These are phyloP conservation scores for Scotopteryx bipunctaria DNA, from an alignment of 2,888 invertebrate species.

Conservation along the genomic window DNA sequence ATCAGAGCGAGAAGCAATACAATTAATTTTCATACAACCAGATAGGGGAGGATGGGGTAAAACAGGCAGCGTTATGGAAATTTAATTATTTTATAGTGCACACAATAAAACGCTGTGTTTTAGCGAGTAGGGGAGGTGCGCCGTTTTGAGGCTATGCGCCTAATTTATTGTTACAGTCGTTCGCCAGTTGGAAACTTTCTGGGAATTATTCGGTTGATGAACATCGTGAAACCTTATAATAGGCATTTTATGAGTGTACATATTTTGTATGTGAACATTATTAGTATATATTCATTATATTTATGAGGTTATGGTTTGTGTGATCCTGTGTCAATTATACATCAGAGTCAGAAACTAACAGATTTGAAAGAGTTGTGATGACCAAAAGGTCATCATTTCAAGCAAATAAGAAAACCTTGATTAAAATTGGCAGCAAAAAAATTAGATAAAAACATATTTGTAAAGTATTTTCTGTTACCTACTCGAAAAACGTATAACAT, in stretches of 20 bases:
- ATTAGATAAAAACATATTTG: not conserved
- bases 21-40: conserved; percentile 31
- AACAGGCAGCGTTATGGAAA: conserved; percentile 60
- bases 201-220: conserved; percentile 33
- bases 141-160: conserved; percentile 42
- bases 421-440: not conserved
- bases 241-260: conserved; percentile 11
- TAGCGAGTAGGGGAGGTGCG: conserved; percentile 39
- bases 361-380: too few relatives aligned
- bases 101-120: conserved; percentile 56
- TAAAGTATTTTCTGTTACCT: not conserved
- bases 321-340: too few relatives aligned
- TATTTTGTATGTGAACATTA: conserved; percentile 30
- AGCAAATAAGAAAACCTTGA: too few relatives aligned
- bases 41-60: conserved; percentile 39
- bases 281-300: not conserved
- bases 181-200: conserved; percentile 36
- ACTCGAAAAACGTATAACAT: not conserved
- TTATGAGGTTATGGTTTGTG: too few relatives aligned
- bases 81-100: conserved; percentile 68
- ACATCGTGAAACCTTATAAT: conserved; percentile 7
- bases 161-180: conserved; percentile 48
- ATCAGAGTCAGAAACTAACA: too few relatives aligned
- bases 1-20: conserved; percentile 32
- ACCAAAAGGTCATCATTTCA: too few relatives aligned